Conservation (phyloP, 1,140 invertebrate genomes). For the Tribolium castaneum region DNA sequence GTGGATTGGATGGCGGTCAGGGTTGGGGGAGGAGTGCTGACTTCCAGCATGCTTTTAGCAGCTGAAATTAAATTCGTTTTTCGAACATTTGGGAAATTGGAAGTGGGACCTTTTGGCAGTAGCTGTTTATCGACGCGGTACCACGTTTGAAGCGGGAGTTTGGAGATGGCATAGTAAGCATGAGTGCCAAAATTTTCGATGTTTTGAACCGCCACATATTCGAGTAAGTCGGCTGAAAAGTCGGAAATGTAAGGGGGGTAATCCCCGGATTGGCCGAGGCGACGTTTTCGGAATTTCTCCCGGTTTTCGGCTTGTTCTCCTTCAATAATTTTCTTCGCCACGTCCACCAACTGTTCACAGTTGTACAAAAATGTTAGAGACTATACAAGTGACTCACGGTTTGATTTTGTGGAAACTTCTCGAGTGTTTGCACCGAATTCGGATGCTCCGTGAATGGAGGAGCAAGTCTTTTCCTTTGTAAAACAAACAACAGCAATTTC, state of each 20-base stretch:
- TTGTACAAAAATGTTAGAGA: not conserved
- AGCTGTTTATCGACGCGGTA: constrained; percentile 57
- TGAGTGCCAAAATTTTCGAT: constrained; percentile 64
- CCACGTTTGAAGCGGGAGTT: constrained; percentile 61
- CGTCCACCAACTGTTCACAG: constrained; percentile 52
- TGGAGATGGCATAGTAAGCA: constrained; percentile 63
- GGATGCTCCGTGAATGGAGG: constrained; percentile 62
- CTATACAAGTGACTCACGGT: constrained; percentile 49
- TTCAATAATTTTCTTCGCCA: constrained; percentile 57
- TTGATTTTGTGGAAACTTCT: constrained; percentile 56
- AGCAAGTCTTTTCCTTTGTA: constrained; percentile 59
- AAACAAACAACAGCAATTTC: constrained; percentile 62
- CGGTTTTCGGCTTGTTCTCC: constrained; percentile 52
- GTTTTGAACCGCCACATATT: constrained; percentile 62
- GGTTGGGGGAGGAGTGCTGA: not conserved
- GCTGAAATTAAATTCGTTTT: constrained; percentile 3
- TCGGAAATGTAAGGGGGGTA: constrained; percentile 57
- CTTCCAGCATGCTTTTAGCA: constrained; percentile 18
- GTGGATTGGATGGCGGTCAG: not conserved
- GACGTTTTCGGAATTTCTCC: constrained; percentile 41
- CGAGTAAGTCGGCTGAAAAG: constrained; percentile 58
- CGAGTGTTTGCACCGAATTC: constrained; percentile 49
- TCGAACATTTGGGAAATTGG: not conserved
- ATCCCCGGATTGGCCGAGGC: constrained; percentile 50
- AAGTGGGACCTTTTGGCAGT: constrained; percentile 54